A percentile compares a stretch with the other conserved stretches of the same genome.
Evolutionary conservation across 2,888 invertebrate genomes (phyloP).

Genomic region (Caenorhabditis sp.): DNA sequence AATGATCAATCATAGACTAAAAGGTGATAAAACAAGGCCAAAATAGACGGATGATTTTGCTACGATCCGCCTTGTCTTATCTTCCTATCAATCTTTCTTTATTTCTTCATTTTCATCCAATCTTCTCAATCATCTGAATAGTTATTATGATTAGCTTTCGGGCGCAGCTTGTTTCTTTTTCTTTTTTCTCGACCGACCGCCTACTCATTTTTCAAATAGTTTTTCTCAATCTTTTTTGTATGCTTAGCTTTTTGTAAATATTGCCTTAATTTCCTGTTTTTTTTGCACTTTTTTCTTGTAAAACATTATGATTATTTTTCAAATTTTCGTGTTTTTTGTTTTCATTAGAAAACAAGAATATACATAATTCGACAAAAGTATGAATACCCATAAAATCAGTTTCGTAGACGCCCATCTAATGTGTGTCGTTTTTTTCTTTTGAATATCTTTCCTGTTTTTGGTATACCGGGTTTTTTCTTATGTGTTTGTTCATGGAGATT

Average conservation of each 20-base stretch:
- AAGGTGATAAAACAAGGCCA: constrained; percentile 1
- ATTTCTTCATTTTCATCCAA: background rate
- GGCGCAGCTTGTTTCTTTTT: background rate
- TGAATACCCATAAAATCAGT: background rate
- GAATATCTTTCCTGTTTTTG: background rate
- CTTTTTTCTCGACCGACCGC: background rate
- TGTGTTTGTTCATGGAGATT: background rate
- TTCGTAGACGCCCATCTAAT: background rate
- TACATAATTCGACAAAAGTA: background rate
- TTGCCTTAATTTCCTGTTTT: background rate
- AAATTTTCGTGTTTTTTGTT: no score
- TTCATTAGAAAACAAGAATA: no score
- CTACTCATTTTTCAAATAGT: background rate
- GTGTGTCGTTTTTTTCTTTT: no score
- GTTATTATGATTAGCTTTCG: background rate
- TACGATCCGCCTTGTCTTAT: background rate
- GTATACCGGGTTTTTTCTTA: background rate
- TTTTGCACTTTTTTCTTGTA: background rate
- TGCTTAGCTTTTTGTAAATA: background rate
- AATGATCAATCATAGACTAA: background rate
- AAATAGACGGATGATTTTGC: background rate
- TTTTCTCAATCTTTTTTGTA: background rate
- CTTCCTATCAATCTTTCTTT: background rate
- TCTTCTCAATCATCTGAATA: background rate
- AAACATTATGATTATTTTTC: no score